Evolutionary conservation across 2,888 invertebrate species (phyloP), one percentile per base, ranked within the genome.

Genomic region (Idaea aversata): DNA sequence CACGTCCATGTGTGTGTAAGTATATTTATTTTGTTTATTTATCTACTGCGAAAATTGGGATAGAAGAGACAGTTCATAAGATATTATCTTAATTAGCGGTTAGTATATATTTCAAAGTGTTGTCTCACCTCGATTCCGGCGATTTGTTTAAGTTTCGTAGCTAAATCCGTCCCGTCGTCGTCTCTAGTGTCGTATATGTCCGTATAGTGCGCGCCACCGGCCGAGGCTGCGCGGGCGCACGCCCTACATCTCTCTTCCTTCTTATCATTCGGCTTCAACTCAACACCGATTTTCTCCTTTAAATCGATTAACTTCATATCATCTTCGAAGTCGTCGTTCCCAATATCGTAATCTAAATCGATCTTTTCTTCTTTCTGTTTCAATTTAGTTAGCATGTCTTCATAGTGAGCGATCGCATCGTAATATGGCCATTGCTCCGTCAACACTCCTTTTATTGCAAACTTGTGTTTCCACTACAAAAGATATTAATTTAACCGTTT

Each of bases 401-500:
- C 75, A 75, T 87, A 91, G 38, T 80, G 82, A 1, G 79, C 69
- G 81, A 93, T 85, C 3, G 85, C 85, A 7, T 89, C 89, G 70
- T 80, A 92, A 70, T 86, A 92, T 10, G 89, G 91, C 93, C 93
- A 93, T 36, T 88, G 85, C 69, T 91, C 93, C 68, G 82, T 88
- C 10, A 92, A 75, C 63, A 90, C 84, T 5, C 93, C 93, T 76
- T 91, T 90, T 67, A 77, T 83, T 2, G 90, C 88, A 71, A 91
- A 92, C 78, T 91, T 92, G 38, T 78, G 81, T 81, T 93, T 92
- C 92, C 91, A 91, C 92, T 93, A 77, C 15, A 85, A 87, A 64
- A 34, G 34, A 66, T 57, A 47, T 4, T 57, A 57, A 15, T 57
- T 60, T 58, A 47, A 57, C 57, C 57, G 57, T 4, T 57, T 15